A percentile compares a stretch with the other conserved stretches of the same genome.
phyloP scores from a whole-genome alignment of 1,140 invertebrate genomes.

The Sarcophaga bullata region DNA sequence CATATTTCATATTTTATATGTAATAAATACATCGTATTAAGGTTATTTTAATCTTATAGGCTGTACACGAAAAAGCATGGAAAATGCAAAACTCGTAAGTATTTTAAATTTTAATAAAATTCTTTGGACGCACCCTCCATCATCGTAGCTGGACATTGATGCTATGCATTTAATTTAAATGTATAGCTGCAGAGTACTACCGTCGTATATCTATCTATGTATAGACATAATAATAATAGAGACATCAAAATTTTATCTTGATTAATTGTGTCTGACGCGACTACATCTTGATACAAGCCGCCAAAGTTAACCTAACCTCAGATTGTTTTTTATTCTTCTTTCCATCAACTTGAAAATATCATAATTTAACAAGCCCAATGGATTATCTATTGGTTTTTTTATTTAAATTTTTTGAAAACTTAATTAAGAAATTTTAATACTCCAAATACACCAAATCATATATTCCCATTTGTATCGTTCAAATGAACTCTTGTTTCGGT shows the following conservation, averaged over 20 bases:
- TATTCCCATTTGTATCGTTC: too few relatives aligned
- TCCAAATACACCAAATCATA: too few relatives aligned
- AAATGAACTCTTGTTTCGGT: too few relatives aligned
- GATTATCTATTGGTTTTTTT: neutral
- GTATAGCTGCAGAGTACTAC: neutral
- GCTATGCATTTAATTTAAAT: too few relatives aligned
- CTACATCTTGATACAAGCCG: neutral
- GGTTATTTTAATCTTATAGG: neutral
- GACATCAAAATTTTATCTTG: slow-evolving; percentile 34
- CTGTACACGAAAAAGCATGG: neutral
- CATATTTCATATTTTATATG: neutral
- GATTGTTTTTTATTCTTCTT: neutral
- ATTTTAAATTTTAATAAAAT: neutral
- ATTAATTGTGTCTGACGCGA: slow-evolving; percentile 1
- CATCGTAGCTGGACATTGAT: too few relatives aligned
- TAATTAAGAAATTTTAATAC: neutral
- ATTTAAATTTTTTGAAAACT: slow-evolving; percentile 13
- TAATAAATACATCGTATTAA: neutral
- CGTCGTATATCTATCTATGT: neutral
- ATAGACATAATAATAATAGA: slow-evolving; percentile 11
- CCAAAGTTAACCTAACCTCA: slow-evolving; percentile 3
- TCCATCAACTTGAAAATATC: neutral
- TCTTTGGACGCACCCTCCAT: neutral
- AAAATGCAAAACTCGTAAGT: neutral
- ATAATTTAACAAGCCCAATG: slow-evolving; percentile 1